Evolutionary conservation across 2,113 vertebrate genomes (phyloP), one percentile per base, ranked within the genome.

Genomic region (Rhipidura dahli): DNA sequence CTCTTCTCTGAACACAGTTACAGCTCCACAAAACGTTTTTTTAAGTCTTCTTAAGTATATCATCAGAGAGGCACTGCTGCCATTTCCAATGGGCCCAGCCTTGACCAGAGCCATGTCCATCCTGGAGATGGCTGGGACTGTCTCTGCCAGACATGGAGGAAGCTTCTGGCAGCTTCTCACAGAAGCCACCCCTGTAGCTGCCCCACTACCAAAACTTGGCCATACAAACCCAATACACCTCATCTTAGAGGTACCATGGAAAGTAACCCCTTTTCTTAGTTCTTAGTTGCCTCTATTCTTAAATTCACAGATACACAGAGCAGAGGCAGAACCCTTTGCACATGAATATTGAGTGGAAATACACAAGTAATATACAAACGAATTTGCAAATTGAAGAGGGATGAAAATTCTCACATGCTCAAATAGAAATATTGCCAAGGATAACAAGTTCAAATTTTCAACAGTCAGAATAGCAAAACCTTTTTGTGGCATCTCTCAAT

Each of bases 21-120:
- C 12, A 50, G 15, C 9, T 37, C 21, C 6, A 23, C 17, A 68
- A 37, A 51, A 50, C 19, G 9, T 56, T 27, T 65, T 44, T 39
- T 13, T 0, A 47, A 11, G 11, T 31, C 21, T 44, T 71, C 26
- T 44, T 37, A 77, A 68, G 37, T 59, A 37, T 12, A 12, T 14
- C 11, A 37, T 27, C 53, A 44, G 33, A 59, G 45, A 60, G 18
- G 45, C 18, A 2, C 23, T 51, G 15, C 54, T 53, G 27, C 33
- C 14, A 60, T 77, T 68, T 60, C 45, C 21, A 14, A 51, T 12
- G 6, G 17, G 33, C 27, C 22, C 33, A 77, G 31, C 18, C 14
- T 14, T 22, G 21, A 15, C 17, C 31, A 86, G 21, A 9, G 50
- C 4, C 13, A 42, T 0, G 0, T 17, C 37, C 31, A 22, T 59